Evolutionary conservation across 2,888 invertebrate species (phyloP).

Genomic region (Tubiluchus corallicola): DNA sequence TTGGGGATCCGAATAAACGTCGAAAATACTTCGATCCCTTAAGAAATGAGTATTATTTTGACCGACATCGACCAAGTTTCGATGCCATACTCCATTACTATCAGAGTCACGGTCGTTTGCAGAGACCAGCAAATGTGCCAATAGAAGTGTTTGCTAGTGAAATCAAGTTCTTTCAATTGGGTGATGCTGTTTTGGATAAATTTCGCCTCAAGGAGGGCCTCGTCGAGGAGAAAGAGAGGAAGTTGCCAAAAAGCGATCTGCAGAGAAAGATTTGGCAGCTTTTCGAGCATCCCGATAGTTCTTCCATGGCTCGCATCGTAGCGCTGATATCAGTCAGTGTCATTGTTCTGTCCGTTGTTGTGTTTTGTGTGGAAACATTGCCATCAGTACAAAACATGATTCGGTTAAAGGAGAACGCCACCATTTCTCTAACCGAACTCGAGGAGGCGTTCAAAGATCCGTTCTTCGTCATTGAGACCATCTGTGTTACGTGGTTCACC

Average conservation of each 20-base stretch:
- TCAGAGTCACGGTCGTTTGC: constrained; percentile 58
- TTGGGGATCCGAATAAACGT: too few relatives aligned
- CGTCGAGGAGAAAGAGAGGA: constrained; percentile 82
- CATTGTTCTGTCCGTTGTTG: constrained; percentile 94
- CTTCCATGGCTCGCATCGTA: constrained; percentile 91
- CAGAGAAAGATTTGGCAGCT: constrained; percentile 96
- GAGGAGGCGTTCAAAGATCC: constrained; percentile 71
- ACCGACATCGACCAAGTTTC: too few relatives aligned
- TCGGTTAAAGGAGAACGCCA: too few relatives aligned
- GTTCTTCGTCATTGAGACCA: constrained; percentile 97
- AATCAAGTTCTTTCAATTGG: constrained; percentile 97
- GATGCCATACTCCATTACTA: too few relatives aligned
- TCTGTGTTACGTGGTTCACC: constrained; percentile 98
- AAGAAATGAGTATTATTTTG: constrained; percentile 90
- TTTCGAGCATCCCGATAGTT: constrained; percentile 98
- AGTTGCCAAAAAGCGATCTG: constrained; percentile 19
- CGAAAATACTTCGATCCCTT: constrained; percentile 94
- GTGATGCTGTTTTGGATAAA: constrained; percentile 51
- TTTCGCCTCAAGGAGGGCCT: constrained; percentile 80
- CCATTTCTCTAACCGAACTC: too few relatives aligned
- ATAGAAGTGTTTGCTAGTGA: constrained; percentile 98
- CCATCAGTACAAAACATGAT: constrained; percentile 38
- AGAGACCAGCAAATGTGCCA: constrained; percentile 95
- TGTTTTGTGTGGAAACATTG: constrained; percentile 97
- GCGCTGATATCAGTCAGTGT: constrained; percentile 98